Conservation (phyloP, 2,113 vertebrate genomes). For the Alosa alosa region DNA sequence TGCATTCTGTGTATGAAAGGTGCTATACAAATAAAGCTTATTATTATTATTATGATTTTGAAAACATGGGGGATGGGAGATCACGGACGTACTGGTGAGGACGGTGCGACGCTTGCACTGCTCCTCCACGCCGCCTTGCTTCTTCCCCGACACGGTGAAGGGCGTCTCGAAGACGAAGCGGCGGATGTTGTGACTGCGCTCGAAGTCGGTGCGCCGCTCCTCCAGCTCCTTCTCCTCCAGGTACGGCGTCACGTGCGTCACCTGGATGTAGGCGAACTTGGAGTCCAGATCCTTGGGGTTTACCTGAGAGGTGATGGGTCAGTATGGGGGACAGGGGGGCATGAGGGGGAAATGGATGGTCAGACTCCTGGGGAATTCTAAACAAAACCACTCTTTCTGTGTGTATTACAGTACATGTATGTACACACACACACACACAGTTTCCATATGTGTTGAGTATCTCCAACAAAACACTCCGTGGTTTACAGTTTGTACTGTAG, state of each 20-base stretch:
- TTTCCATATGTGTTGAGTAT: neutral
- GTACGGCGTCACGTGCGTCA: conserved; percentile 90
- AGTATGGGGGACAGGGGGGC: neutral
- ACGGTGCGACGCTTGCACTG: conserved; percentile 92
- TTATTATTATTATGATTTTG: no score
- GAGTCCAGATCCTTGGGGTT: conserved; percentile 96
- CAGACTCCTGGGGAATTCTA: neutral
- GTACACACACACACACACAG: neutral
- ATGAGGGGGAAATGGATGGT: no score
- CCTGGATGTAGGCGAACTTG: conserved; percentile 96
- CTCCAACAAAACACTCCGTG: neutral
- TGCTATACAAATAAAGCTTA: no score
- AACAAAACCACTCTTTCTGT: neutral
- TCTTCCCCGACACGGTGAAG: conserved; percentile 90
- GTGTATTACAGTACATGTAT: neutral
- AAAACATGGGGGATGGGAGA: no score
- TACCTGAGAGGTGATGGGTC: conserved; percentile 70
- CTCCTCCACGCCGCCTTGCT: conserved; percentile 91
- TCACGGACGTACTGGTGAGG: conserved; percentile 80
- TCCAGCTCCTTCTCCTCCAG: conserved; percentile 95
- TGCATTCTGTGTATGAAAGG: no score
- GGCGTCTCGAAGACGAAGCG: conserved; percentile 97
- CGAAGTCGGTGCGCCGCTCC: conserved; percentile 92
- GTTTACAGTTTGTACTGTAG: neutral
- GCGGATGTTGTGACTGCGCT: conserved; percentile 92